Base-by-base conservation (phyloP, 2,797 vertebrate genomes). In the Sternarchorhynchus goeldii region DNA sequence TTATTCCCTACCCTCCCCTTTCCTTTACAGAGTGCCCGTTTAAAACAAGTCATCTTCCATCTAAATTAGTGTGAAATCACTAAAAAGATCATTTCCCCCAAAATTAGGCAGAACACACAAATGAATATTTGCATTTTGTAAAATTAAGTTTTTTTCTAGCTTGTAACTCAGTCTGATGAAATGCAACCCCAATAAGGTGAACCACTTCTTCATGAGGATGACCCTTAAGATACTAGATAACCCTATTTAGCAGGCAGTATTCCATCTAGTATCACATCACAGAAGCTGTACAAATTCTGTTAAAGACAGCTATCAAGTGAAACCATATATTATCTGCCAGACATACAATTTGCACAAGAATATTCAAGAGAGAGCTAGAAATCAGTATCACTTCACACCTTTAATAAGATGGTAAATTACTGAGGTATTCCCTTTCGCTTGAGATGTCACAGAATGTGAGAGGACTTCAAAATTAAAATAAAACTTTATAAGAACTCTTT, bases 81-180 rank as follows among this genome's bases (percentile, higher is more conserved):
- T 34, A 32, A 39, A 25, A 75, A 66, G 50, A 75, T 39, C 6
- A 66, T 66, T 39, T 65, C 31, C n/a, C 20, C 50, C 1, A 75
- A 57, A 57, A 75, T 64, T 36, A 75, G 45, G 25, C 16, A 17
- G 6, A 56, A 58, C 10, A 57, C 62, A 57, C 50, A 56, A 39
- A 39, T 29, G 50, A 39, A 65, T 57, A 66, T 66, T 57, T 66
- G 32, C 31, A 36, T 63, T 45, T 50, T 7, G 25, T 53, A n/a
- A 63, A 63, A 34, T 2, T 18, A 18, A 39, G 2, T 14, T 34
- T 57, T 57, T 32, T 50, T 73, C 21, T 45, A n/a, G 21, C 31
- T 31, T 63, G 18, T 74, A 63, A 21, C 12, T 21, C 8, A 45
- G 58, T 50, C 17, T 50, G 59, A 63, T 63, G 58, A 31, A 55